A percentile compares a stretch with the other conserved stretches of the same genome.
phyloP scores from a whole-genome alignment of 2,113 vertebrate genomes.

The Cottus gobio region DNA sequence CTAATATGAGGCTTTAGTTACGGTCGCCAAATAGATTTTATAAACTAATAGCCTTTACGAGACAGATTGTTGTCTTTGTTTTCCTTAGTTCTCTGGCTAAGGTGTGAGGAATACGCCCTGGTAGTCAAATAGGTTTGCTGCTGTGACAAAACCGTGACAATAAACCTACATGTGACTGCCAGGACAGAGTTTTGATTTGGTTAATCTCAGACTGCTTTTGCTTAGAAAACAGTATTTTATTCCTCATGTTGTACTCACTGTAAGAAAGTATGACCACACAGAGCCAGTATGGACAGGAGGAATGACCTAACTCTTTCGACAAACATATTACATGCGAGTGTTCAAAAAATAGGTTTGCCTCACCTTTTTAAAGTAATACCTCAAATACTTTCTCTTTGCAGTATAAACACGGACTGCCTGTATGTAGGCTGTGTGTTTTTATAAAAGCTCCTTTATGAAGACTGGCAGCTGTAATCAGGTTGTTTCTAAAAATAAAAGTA shows the following conservation, averaged over 20 bases:
- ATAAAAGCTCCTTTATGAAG: neutral
- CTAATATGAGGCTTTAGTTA: neutral
- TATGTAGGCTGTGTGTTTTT: conserved; percentile 14
- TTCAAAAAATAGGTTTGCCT: conserved; percentile 15
- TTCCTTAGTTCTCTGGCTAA: neutral
- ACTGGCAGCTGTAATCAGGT: conserved; percentile 23
- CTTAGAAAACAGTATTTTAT: neutral
- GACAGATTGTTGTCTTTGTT: neutral
- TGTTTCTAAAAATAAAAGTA: neutral
- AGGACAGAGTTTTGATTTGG: neutral
- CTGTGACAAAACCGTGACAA: neutral
- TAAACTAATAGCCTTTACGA: neutral
- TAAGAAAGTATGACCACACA: neutral
- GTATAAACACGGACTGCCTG: neutral
- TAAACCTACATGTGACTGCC: neutral
- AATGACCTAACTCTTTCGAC: neutral
- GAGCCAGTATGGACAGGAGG: neutral
- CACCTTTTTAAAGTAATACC: neutral
- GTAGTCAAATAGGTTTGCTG: neutral
- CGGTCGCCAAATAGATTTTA: neutral
- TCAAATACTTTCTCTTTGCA: neutral
- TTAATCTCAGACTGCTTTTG: neutral
- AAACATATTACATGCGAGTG: neutral
- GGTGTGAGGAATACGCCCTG: neutral
- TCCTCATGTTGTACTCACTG: neutral